phyloP scores from a whole-genome alignment of 2,888 invertebrate species.

The Hypercompe scribonia region DNA sequence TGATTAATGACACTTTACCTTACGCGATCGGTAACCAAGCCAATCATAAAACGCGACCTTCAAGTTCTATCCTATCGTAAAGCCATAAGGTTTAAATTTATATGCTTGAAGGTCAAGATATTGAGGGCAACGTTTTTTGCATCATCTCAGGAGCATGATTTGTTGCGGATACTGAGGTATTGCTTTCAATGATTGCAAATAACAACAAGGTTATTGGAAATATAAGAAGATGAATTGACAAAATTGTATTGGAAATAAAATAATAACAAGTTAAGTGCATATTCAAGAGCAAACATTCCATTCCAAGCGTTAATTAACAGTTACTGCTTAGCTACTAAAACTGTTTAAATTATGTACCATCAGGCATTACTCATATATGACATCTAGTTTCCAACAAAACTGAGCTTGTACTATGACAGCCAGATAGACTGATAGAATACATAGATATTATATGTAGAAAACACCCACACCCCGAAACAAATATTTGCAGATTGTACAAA shows the following conservation, averaged over 20 bases:
- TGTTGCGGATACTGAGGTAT: slow-evolving; percentile 41
- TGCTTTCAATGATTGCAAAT: slow-evolving; percentile 37
- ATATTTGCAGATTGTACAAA: too few species aligned
- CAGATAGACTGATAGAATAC: too few species aligned
- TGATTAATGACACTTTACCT: slow-evolving; percentile 69
- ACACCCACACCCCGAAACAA: too few species aligned
- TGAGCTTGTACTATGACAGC: too few species aligned
- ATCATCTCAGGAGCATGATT: slow-evolving; percentile 34
- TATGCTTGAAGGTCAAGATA: background rate
- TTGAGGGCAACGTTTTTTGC: slow-evolving; percentile 37
- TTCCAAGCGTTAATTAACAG: background rate
- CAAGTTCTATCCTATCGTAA: background rate
- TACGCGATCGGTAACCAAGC: slow-evolving; percentile 31
- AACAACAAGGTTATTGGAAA: slow-evolving; percentile 24
- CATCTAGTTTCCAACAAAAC: too few species aligned
- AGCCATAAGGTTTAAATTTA: slow-evolving; percentile 17
- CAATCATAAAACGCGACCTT: slow-evolving; percentile 7
- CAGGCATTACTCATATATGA: too few species aligned
- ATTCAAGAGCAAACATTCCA: background rate
- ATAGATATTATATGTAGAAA: too few species aligned
- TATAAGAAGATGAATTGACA: background rate
- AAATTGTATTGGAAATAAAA: background rate
- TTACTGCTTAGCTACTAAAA: background rate
- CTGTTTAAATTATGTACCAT: background rate
- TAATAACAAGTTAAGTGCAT: background rate